Evolutionary conservation across 2,113 vertebrate genomes (phyloP), one percentile per base, ranked within the genome.

Genomic region (Guaruba guarouba): DNA sequence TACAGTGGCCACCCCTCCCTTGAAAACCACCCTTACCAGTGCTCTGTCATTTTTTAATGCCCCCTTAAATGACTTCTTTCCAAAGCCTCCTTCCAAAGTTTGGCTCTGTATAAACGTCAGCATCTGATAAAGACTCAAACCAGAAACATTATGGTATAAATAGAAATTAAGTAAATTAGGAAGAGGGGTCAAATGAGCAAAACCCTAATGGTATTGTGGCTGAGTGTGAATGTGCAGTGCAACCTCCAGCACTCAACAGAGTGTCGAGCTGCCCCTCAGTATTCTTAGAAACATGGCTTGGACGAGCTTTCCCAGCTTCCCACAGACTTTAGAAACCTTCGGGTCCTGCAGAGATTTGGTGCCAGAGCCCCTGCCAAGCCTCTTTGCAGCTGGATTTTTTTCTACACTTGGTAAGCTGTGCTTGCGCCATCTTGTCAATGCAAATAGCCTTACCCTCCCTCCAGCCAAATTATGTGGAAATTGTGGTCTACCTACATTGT

Each of bases 181-280:
- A 95, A 91, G 67, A 89, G 44, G 51, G 95, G 94, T 94, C 96
- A 96, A 95, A 95, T 54, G 70, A 90, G 77, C 85, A 94, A 93
- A 96, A 39, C 59, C 33, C 48, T 83, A 74, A 57, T 48, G 80
- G 80, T 93, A 59, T 48, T 52, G 68, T 88, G 78, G 69, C 86
- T 86, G 62, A 11, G 7, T 33, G 28, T 93, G 73, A 70, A 13
- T 63, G 84, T 93, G 79, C 66, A 7, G 10, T 31, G 44, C 52
- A 33, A 87, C 82, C 95, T 97, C 77, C 75, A 96, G 71, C 59
- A 37, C 63, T 59, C 2, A 0, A 67, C 49, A 19, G 84, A 80
- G 70, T 86, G 96, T 91, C 95, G 93, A 90, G 64, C 77, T 93
- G 73, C 81, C 88, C 95, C 57, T 59, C 57, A 59, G 6, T 35